A percentile compares a stretch with the other conserved stretches of the same genome.
Conservation (phyloP, 2,113 vertebrate species). For the Cottus gobio region DNA sequence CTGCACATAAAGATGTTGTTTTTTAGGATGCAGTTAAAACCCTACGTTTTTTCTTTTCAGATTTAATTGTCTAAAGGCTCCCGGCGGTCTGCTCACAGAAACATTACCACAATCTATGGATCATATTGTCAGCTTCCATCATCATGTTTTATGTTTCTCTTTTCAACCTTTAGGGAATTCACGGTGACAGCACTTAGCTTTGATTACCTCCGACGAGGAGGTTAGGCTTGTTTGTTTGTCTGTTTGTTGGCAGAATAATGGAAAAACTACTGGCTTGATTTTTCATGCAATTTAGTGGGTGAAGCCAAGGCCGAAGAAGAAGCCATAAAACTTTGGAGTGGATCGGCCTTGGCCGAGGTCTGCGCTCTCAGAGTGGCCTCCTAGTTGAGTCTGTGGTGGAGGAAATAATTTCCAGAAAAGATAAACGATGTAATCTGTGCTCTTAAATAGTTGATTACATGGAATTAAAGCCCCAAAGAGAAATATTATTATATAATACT, state of each 20-base stretch:
- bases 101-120: constrained; percentile 16
- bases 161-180: constrained; percentile 30
- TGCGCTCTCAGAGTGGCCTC: background rate
- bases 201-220: background rate
- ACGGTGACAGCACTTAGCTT: constrained; percentile 24
- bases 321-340: background rate
- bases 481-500: background rate
- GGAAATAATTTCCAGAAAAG: constrained; percentile 12
- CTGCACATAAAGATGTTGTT: constrained; percentile 27
- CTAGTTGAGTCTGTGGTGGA: background rate
- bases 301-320: background rate
- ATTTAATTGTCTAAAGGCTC: constrained; percentile 20
- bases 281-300: background rate
- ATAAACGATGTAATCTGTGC: background rate
- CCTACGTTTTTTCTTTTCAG: background rate
- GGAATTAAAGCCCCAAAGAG: background rate
- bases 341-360: background rate
- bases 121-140: constrained; percentile 31
- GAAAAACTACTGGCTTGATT: background rate
- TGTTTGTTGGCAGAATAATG: background rate
- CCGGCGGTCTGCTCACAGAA: background rate
- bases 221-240: background rate
- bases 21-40: constrained; percentile 29
- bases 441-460: background rate
- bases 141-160: constrained; percentile 1